Evolutionary conservation across 2,888 invertebrate genomes (phyloP).

Genomic region (Eristalis pertinax): DNA sequence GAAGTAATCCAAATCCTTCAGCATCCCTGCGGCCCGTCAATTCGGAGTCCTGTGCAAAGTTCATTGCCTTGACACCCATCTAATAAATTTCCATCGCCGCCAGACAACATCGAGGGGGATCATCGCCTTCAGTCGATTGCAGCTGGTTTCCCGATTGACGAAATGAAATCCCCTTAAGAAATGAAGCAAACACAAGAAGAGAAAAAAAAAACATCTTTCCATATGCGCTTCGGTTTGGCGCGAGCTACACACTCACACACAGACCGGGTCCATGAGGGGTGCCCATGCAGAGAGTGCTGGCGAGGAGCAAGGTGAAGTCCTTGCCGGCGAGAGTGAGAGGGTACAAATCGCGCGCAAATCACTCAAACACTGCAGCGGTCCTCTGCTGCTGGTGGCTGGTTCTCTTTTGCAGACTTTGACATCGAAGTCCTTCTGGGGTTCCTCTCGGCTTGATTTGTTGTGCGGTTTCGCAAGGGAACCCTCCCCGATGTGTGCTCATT

Average conservation of each 20-base stretch:
- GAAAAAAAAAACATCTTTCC: constrained; percentile 23
- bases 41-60: constrained; percentile 34
- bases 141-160: constrained; percentile 46
- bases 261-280: constrained; percentile 38
- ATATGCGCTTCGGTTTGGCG: constrained; percentile 65
- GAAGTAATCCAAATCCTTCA: constrained; percentile 5
- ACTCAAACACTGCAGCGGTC: constrained; percentile 57
- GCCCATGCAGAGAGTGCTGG: constrained; percentile 49
- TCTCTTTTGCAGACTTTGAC: background rate
- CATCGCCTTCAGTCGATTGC: constrained; percentile 32
- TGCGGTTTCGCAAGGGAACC: constrained; percentile 66
- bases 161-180: constrained; percentile 30
- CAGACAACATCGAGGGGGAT: constrained; percentile 32
- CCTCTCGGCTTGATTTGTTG: constrained; percentile 60
- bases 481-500: constrained; percentile 21
- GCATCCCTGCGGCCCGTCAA: constrained; percentile 48
- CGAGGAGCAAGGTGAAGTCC: constrained; percentile 54
- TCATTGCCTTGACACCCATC: constrained; percentile 72
- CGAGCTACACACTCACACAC: constrained; percentile 49
- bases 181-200: background rate
- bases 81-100: constrained; percentile 65
- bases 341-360: constrained; percentile 72
- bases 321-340: constrained; percentile 31
- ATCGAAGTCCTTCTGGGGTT: constrained; percentile 42
- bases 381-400: constrained; percentile 23